These are phyloP conservation scores for Callipepla californica DNA, from an alignment of 2,113 vertebrate species.

Conservation along the genomic window DNA sequence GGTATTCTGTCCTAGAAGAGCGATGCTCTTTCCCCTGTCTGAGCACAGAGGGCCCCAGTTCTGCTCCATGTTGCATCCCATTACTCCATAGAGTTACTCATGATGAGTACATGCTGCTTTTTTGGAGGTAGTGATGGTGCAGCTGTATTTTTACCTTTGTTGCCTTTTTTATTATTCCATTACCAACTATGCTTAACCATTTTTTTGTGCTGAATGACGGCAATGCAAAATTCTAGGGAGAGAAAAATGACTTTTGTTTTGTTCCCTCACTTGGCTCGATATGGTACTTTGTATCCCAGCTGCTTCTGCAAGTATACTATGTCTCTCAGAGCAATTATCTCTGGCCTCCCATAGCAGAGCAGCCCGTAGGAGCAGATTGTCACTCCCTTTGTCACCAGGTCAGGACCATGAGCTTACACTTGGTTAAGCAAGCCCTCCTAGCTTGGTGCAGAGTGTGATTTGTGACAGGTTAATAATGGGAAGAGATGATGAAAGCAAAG, in stretches of 20 bases:
- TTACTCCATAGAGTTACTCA: not conserved
- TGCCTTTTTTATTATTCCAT: not conserved
- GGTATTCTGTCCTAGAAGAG: not conserved
- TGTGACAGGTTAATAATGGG: constrained; percentile 57
- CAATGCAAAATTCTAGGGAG: not conserved
- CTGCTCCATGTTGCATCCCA: not conserved
- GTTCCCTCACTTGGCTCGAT: not conserved
- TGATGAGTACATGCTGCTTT: not conserved
- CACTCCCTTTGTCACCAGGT: accelerated
- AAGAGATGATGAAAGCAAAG: constrained; percentile 69
- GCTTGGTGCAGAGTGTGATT: not conserved
- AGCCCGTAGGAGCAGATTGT: accelerated
- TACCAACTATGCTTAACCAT: not conserved
- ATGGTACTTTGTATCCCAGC: not conserved
- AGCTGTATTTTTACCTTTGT: not conserved
- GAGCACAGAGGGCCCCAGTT: not conserved
- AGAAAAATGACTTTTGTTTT: not conserved
- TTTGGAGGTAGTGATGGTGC: not conserved
- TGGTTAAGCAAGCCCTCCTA: constrained; percentile 29
- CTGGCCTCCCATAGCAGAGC: not conserved
- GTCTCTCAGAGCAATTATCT: not conserved
- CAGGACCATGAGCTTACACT: not conserved
- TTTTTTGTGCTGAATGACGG: not conserved
- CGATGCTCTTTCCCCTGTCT: not conserved
- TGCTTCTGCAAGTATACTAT: not conserved